phyloP scores from a whole-genome alignment of 1,140 invertebrate genomes.

The Neotoxoptera formosana region DNA sequence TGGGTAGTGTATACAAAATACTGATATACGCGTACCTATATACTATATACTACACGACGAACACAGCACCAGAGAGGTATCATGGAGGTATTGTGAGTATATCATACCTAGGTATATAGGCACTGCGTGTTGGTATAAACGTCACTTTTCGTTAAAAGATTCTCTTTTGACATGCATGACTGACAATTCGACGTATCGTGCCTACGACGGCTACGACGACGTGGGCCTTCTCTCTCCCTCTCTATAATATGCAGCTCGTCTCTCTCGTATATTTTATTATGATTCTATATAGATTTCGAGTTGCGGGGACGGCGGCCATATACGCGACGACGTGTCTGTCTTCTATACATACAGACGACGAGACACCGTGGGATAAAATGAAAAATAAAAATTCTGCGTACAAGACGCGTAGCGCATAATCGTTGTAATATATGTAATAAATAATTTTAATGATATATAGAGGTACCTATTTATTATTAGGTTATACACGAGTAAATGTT shows the following conservation, averaged over 20 bases:
- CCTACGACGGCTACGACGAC: background rate
- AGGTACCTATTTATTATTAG: too few relatives aligned
- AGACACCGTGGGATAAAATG: constrained; percentile 46
- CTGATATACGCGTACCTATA: background rate
- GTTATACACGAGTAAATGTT: background rate
- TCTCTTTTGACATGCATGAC: constrained; percentile 55
- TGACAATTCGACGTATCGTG: constrained; percentile 55
- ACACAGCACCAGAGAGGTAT: background rate
- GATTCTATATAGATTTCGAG: constrained; percentile 6
- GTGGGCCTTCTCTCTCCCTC: background rate
- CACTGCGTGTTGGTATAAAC: constrained; percentile 38
- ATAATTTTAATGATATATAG: background rate
- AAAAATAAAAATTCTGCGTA: background rate
- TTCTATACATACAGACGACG: constrained; percentile 7
- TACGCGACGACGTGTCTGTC: constrained; percentile 30
- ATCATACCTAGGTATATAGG: background rate
- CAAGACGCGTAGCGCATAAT: background rate
- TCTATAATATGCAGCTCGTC: background rate
- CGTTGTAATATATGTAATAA: background rate
- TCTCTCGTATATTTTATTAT: constrained; percentile 15
- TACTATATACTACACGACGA: background rate
- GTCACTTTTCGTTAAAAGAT: constrained; percentile 56
- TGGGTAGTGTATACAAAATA: background rate
- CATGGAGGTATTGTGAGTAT: background rate
- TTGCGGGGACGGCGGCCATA: background rate